Conservation (phyloP, 2,888 invertebrate genomes). For the Folsomia candida region DNA sequence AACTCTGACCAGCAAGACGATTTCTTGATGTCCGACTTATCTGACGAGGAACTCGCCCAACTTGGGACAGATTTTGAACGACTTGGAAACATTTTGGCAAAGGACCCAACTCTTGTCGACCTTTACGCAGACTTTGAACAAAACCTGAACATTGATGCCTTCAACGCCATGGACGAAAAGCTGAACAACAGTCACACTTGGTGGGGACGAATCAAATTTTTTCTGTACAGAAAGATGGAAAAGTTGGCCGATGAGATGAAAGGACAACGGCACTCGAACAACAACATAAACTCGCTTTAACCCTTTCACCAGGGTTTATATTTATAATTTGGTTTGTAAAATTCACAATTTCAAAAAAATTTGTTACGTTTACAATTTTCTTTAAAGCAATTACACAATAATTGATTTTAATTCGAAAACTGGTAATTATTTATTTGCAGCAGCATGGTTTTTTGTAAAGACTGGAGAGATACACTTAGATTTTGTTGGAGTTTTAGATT, state of each 20-base stretch:
- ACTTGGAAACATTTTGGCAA: slow-evolving; percentile 14
- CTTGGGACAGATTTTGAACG: slow-evolving; percentile 27
- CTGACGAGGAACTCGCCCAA: slow-evolving; percentile 26
- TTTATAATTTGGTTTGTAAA: no score
- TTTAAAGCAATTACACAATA: no score
- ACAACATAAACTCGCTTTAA: no score
- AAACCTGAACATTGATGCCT: slow-evolving; percentile 24
- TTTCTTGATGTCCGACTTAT: slow-evolving; percentile 28
- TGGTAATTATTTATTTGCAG: no score
- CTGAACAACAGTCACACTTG: slow-evolving; percentile 13
- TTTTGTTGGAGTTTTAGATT: neutral
- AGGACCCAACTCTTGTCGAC: slow-evolving; percentile 25
- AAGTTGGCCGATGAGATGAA: slow-evolving; percentile 29
- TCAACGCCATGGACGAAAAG: slow-evolving; percentile 29
- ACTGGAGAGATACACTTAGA: no score
- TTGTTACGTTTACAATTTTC: no score
- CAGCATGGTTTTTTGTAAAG: no score
- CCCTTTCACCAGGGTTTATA: no score
- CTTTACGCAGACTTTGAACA: slow-evolving; percentile 31
- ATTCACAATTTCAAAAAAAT: no score
- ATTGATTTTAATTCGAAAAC: no score
- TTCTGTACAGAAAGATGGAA: slow-evolving; percentile 25
- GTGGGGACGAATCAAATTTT: slow-evolving; percentile 32
- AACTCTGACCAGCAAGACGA: slow-evolving; percentile 32
- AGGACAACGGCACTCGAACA: neutral